Percentiles rank a stretch among this genome's conserved stretches.
Evolutionary conservation across 2,797 vertebrate genomes (phyloP).

Genomic region (Phataginus tetradactyla): DNA sequence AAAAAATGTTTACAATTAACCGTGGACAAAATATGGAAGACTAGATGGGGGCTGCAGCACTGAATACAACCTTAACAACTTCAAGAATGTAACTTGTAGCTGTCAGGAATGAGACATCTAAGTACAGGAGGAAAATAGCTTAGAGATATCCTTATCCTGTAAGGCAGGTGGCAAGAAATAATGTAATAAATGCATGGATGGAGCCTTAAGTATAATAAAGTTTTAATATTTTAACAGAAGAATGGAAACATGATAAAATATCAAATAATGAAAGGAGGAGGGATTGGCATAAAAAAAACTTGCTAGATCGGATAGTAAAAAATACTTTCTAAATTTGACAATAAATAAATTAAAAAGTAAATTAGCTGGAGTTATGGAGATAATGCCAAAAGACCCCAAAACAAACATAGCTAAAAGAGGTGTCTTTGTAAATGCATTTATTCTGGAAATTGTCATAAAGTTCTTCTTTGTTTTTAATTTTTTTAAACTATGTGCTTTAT

Average conservation of each 20-base stretch:
- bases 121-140: neutral
- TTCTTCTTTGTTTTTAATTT: neutral
- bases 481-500: neutral
- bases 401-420: neutral
- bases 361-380: neutral
- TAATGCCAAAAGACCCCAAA: neutral
- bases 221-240: neutral
- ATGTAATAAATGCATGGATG: neutral
- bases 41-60: neutral
- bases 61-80: neutral
- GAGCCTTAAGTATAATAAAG: neutral
- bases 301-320: neutral
- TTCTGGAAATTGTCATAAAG: neutral
- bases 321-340: neutral
- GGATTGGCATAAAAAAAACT: neutral
- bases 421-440: neutral
- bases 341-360: neutral
- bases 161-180: neutral
- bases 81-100: neutral
- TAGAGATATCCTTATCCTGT: neutral
- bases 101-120: neutral
- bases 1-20: neutral
- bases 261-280: neutral
- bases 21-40: neutral
- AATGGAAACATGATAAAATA: neutral